Percentiles rank a stretch among this genome's conserved stretches.
These are phyloP conservation scores for Amorpha juglandis DNA, from an alignment of 2,888 invertebrate species.

Conservation along the genomic window DNA sequence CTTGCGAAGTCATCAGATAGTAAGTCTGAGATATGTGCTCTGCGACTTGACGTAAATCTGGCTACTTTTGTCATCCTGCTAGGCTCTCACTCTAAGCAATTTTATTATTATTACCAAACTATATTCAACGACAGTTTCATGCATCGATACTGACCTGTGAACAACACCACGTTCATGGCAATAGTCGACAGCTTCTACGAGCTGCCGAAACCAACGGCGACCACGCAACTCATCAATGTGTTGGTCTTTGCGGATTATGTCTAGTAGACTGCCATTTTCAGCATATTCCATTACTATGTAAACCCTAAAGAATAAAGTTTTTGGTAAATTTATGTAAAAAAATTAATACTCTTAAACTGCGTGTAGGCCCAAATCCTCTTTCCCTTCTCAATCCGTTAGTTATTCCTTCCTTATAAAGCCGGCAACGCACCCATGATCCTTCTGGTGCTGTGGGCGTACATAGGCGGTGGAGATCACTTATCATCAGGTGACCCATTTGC, in stretches of 20 bases:
- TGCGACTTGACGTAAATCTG: no score
- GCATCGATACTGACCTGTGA: slow-evolving; percentile 86
- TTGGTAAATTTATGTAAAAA: slow-evolving; percentile 25
- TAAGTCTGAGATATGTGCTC: no score
- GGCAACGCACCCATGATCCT: no score
- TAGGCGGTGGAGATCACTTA: no score
- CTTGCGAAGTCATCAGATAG: no score
- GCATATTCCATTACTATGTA: slow-evolving; percentile 94
- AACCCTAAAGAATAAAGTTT: slow-evolving; percentile 79
- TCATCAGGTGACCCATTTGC: no score
- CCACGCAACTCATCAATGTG: slow-evolving; percentile 88
- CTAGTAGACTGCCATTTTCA: slow-evolving; percentile 90
- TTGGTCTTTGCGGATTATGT: slow-evolving; percentile 89
- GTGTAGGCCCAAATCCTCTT: no score
- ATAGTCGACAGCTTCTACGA: slow-evolving; percentile 90
- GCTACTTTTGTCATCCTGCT: no score
- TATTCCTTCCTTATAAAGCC: no score
- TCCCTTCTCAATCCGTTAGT: no score
- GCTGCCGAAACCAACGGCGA: slow-evolving; percentile 88
- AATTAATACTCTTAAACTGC: not conserved
- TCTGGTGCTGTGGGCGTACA: no score
- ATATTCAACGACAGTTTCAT: not conserved
- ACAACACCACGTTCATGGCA: slow-evolving; percentile 92
- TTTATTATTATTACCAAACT: not conserved
- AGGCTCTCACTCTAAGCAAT: no score